Base-by-base conservation (phyloP, 2,113 vertebrate genomes). In the Otolemur garnettii region DNA sequence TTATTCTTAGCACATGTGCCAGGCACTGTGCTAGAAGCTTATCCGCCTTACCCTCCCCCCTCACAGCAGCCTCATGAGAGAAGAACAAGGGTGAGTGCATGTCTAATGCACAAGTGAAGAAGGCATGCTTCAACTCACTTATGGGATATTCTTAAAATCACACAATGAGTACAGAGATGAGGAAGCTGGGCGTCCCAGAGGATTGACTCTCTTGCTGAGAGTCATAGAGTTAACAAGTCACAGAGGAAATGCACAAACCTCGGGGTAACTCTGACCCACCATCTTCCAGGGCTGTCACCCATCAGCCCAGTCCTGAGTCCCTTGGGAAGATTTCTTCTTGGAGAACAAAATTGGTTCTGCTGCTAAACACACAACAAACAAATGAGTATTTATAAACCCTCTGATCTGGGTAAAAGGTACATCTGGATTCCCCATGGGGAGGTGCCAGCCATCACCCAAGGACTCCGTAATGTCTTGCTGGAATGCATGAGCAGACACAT, bases 361-460 rank as follows among this genome's bases (percentile, higher is more conserved):
- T 30, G 14, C 79, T 81, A 79, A 95, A 68, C 7, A 38, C 53
- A 55, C 26, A 53, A 50, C 26, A 53, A 71, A 21, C 5, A 80
- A 55, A 50, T 7, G 3, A 22, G 55, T 11, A 17, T 74, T 87
- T 42, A n/a, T 33, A 22, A 26, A 88, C 28, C 60, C 42, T 62
- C 38, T 50, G 17, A 45, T 53, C 50, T 8, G 15, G 28, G 53
- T 19, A 18, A 71, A 68, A 15, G 77, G 28, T 6, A 22, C 10
- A 22, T 82, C 81, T 77, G 78, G 62, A 64, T 53, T 78, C 66
- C 45, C 62, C 12, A 13, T 7, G 64, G 74, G 60, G 15, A 60
- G 17, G 4, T 15, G 17, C 10, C 15, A 18, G 28, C 2, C 7
- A 9, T 42, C 26, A 0, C 6, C 0, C 1, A 21, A 26, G 35